Percentiles rank a stretch among this genome's conserved stretches.
phyloP scores from a whole-genome alignment of 2,888 invertebrate genomes.

The Lasioglossum pauxillum region DNA sequence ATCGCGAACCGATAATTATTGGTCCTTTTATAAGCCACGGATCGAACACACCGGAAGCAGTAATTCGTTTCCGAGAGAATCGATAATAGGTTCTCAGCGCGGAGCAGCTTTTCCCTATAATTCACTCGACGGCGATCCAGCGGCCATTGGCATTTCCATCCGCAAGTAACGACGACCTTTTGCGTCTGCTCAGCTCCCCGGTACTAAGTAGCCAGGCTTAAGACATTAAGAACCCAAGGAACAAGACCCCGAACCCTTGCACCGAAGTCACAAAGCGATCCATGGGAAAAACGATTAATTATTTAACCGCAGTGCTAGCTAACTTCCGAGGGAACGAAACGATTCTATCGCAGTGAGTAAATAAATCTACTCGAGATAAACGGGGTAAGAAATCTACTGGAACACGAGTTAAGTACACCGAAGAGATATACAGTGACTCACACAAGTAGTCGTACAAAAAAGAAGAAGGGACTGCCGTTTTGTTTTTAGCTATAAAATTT shows the following conservation, averaged over 20 bases:
- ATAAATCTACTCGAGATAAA: background rate
- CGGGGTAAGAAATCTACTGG: background rate
- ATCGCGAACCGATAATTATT: constrained; percentile 32
- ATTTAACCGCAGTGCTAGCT: background rate
- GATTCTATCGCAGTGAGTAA: background rate
- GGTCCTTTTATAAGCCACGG: constrained; percentile 25
- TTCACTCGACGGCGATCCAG: constrained; percentile 32
- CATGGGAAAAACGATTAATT: background rate
- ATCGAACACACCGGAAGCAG: constrained; percentile 36
- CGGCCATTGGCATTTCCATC: constrained; percentile 39
- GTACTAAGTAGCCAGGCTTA: background rate
- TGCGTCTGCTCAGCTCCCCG: constrained; percentile 1
- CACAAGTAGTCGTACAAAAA: background rate
- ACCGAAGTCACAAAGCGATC: constrained; percentile 3
- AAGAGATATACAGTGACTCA: background rate
- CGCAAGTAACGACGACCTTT: constrained; percentile 27
- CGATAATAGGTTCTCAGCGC: constrained; percentile 39
- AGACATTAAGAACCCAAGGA: constrained; percentile 7
- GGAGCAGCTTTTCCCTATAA: constrained; percentile 34
- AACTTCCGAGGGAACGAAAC: background rate
- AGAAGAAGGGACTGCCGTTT: no score
- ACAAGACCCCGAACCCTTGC: background rate
- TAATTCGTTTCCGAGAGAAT: constrained; percentile 41
- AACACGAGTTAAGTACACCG: background rate
- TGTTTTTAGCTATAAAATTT: no score